A percentile compares a stretch with the other conserved stretches of the same genome.
Conservation (phyloP, 2,888 invertebrate genomes). For the Pterostichus niger region DNA sequence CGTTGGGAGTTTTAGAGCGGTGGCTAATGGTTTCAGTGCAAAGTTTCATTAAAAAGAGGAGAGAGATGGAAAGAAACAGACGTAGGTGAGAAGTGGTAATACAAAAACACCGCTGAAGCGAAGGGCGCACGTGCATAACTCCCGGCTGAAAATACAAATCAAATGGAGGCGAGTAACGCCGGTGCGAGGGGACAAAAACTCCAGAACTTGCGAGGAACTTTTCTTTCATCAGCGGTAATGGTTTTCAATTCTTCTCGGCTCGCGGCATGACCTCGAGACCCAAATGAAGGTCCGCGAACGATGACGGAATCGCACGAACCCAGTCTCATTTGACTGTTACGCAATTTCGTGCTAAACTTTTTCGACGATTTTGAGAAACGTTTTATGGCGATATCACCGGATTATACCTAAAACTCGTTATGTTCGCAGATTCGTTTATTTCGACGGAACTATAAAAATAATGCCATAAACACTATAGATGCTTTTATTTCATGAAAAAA, state of each 20-base stretch:
- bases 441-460: conserved; percentile 31
- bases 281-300: conserved; percentile 69
- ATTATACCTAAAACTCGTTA: conserved; percentile 48
- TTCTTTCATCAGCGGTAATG: conserved; percentile 78
- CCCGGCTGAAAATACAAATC: conserved; percentile 74
- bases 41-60: conserved; percentile 68
- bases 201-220: conserved; percentile 76
- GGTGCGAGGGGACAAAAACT: conserved; percentile 75
- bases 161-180: conserved; percentile 73
- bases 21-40: conserved; percentile 62
- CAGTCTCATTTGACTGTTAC: conserved; percentile 42
- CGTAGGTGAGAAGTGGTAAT: conserved; percentile 66
- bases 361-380: conserved; percentile 45
- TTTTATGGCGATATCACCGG: conserved; percentile 49
- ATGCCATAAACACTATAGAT: conserved; percentile 43
- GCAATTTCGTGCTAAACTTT: conserved; percentile 47
- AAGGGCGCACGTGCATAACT: conserved; percentile 68
- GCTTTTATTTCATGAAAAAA: conserved; percentile 27
- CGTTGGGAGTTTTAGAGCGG: conserved; percentile 8
- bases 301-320: neutral
- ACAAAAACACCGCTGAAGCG: conserved; percentile 62
- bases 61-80: conserved; percentile 67
- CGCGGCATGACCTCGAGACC: conserved; percentile 69
- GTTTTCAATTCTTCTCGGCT: conserved; percentile 76
- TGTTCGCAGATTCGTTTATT: conserved; percentile 24